phyloP scores from a whole-genome alignment of 2,888 invertebrate genomes.

The Andrena bucephala region DNA sequence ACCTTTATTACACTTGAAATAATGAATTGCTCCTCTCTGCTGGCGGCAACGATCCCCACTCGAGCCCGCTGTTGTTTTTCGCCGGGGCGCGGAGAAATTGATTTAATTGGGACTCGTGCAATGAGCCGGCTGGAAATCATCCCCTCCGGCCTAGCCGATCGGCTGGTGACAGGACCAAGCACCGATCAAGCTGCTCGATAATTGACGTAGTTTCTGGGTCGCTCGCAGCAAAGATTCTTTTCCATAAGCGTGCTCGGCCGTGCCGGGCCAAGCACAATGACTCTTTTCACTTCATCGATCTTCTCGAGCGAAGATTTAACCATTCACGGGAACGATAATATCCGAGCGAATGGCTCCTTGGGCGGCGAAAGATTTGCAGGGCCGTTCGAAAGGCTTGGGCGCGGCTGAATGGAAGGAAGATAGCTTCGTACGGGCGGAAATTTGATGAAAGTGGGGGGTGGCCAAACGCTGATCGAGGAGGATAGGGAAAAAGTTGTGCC shows the following conservation, averaged over 20 bases:
- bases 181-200: not conserved
- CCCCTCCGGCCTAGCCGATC: not conserved
- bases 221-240: conserved; percentile 17
- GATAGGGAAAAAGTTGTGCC: not conserved
- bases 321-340: conserved; percentile 57
- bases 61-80: not conserved
- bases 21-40: too few relatives aligned
- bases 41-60: too few relatives aligned
- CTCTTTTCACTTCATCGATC: conserved; percentile 45
- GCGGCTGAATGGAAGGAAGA: conserved; percentile 34
- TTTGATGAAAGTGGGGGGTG: conserved; percentile 50
- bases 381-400: conserved; percentile 8
- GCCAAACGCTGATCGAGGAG: conserved; percentile 22
- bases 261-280: conserved; percentile 19
- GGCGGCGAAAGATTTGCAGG: conserved; percentile 41
- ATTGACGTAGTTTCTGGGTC: conserved; percentile 12
- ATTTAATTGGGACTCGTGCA: not conserved
- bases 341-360: conserved; percentile 30
- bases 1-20: not conserved
- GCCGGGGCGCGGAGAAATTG: not conserved
- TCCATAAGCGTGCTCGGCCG: conserved; percentile 1
- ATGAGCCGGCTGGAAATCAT: not conserved
- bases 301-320: conserved; percentile 55
- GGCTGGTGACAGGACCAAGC: not conserved
- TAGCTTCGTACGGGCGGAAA: conserved; percentile 51